Evolutionary conservation across 2,797 vertebrate species (phyloP).

Genomic region (Stomatorhinus walkeri): DNA sequence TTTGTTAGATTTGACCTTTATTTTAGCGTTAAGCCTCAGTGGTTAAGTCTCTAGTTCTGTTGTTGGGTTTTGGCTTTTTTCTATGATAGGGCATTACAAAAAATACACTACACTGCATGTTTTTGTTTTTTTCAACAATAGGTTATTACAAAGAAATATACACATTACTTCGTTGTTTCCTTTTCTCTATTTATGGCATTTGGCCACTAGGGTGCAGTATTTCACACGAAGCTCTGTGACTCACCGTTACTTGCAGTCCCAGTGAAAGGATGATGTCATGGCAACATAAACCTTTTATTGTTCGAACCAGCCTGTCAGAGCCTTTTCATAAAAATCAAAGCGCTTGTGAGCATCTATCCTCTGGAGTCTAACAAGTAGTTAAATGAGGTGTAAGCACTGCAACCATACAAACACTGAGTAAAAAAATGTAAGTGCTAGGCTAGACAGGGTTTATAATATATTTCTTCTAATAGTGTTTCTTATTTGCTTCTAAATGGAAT

Average conservation of each 20-base stretch:
- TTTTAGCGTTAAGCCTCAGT: background rate
- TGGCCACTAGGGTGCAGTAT: background rate
- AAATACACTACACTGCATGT: background rate
- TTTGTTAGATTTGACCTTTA: slow-evolving; percentile 3
- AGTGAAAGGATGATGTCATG: background rate
- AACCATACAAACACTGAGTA: background rate
- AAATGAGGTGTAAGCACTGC: background rate
- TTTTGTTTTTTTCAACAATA: background rate
- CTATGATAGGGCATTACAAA: background rate
- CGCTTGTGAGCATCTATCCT: background rate
- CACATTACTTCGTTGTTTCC: background rate
- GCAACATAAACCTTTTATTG: background rate
- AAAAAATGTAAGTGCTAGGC: background rate
- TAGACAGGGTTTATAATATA: background rate
- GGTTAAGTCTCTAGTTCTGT: background rate
- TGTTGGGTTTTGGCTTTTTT: background rate
- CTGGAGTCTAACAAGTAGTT: background rate
- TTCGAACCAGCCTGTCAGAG: background rate
- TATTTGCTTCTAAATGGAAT: background rate
- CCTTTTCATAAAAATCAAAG: background rate
- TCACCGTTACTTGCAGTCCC: background rate
- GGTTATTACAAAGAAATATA: background rate
- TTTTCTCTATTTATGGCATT: background rate
- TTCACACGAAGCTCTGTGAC: background rate
- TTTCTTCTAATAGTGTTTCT: background rate